Conservation (phyloP, 2,888 invertebrate species). For the Carterocephalus palaemon region DNA sequence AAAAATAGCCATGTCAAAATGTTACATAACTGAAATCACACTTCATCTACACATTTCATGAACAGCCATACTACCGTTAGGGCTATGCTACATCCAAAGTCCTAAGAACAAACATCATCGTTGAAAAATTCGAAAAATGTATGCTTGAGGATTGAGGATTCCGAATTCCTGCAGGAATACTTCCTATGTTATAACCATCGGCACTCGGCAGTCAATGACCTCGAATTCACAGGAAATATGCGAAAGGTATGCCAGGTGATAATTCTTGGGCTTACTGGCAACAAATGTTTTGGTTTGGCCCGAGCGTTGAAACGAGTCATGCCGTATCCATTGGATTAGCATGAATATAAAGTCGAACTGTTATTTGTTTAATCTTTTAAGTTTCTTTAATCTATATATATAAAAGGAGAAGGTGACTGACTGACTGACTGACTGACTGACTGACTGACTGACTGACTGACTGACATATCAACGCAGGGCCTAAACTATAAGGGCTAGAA, state of each 20-base stretch:
- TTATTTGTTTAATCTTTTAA: conserved; percentile 12
- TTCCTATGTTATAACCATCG: conserved; percentile 45
- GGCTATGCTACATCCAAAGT: too few relatives aligned
- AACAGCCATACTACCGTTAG: neutral
- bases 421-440: too few relatives aligned
- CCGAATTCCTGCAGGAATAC: conserved; percentile 12
- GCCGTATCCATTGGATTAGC: conserved; percentile 19
- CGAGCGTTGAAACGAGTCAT: conserved; percentile 19
- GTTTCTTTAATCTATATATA: conserved; percentile 3
- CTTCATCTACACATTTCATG: conserved; percentile 38
- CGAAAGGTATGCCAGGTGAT: conserved; percentile 64
- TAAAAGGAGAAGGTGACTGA: too few relatives aligned
- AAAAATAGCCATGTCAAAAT: conserved; percentile 72
- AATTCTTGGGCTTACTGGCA: conserved; percentile 48
- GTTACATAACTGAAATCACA: conserved; percentile 41
- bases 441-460: too few relatives aligned
- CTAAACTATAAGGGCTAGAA: too few relatives aligned
- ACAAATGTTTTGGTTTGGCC: conserved; percentile 36
- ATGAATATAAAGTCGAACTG: conserved; percentile 6
- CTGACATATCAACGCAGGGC: too few relatives aligned
- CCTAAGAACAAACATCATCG: too few relatives aligned
- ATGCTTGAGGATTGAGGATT: neutral
- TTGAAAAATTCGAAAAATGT: too few relatives aligned
- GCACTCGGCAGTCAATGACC: conserved; percentile 58
- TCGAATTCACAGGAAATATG: conserved; percentile 49